Evolutionary conservation across 1,140 invertebrate genomes (phyloP).

Genomic region (Procambarus virginalis): DNA sequence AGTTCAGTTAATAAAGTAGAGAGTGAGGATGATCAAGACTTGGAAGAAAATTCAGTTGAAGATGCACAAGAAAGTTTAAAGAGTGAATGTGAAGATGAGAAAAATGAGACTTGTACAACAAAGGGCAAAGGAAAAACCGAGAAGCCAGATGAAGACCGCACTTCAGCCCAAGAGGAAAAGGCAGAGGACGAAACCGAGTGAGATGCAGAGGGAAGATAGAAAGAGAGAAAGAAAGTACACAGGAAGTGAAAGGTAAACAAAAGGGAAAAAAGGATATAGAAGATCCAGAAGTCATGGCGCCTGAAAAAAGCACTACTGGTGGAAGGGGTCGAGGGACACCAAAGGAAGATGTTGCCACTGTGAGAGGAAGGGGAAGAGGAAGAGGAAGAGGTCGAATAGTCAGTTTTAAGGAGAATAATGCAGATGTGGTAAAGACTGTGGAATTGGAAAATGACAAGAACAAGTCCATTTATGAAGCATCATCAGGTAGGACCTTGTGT

Average conservation of each 20-base stretch:
- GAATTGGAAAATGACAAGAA: neutral
- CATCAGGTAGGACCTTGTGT: neutral
- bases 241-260: neutral
- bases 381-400: constrained; percentile 13
- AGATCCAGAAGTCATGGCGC: neutral
- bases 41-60: constrained; percentile 69
- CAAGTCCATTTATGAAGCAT: neutral
- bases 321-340: neutral
- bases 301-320: neutral
- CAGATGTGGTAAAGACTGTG: neutral
- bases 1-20: neutral
- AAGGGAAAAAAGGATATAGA: constrained; percentile 9
- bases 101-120: neutral
- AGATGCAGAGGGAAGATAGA: constrained; percentile 26
- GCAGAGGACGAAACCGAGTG: constrained; percentile 78
- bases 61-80: neutral
- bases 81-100: neutral
- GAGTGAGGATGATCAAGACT: constrained; percentile 77
- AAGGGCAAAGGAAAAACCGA: constrained; percentile 52
- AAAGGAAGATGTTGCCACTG: neutral
- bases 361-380: constrained; percentile 17
- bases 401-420: neutral
- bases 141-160: neutral
- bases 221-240: neutral
- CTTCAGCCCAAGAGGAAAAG: constrained; percentile 64